These are phyloP conservation scores for Diabrotica virgifera DNA, from an alignment of 1,140 invertebrate species.

Conservation along the genomic window DNA sequence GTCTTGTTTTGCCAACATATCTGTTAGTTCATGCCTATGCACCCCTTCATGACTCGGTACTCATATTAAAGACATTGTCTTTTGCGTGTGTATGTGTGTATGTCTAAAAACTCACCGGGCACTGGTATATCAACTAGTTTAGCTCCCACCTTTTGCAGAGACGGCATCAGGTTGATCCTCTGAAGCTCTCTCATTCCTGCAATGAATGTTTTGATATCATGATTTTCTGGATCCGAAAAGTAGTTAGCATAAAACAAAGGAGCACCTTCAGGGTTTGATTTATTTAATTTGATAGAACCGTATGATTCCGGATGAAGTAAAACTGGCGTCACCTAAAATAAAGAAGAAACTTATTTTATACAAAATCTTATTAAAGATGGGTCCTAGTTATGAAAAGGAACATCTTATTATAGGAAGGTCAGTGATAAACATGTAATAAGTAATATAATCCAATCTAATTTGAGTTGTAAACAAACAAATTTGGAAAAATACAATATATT, in stretches of 20 bases:
- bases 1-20: no score
- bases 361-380: no score
- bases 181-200: conserved; percentile 45
- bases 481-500: no score
- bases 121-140: conserved; percentile 47
- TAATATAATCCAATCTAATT: no score
- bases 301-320: conserved; percentile 68
- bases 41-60: no score
- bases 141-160: conserved; percentile 46
- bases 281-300: conserved; percentile 58
- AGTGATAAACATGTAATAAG: no score
- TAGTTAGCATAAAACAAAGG: conserved; percentile 67
- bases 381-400: no score
- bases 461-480: no score
- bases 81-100: no score
- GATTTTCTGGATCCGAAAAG: conserved; percentile 53
- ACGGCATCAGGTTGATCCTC: conserved; percentile 41
- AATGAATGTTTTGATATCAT: conserved; percentile 49
- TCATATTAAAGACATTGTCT: no score
- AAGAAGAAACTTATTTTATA: neutral
- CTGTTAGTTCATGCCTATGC: no score
- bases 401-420: no score
- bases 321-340: conserved; percentile 66
- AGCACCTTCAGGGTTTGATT: conserved; percentile 59
- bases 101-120: conserved; percentile 40